A percentile compares a stretch with the other conserved stretches of the same genome.
These are phyloP conservation scores for Lynx canadensis DNA, from an alignment of 2,113 vertebrate species.

Conservation along the genomic window DNA sequence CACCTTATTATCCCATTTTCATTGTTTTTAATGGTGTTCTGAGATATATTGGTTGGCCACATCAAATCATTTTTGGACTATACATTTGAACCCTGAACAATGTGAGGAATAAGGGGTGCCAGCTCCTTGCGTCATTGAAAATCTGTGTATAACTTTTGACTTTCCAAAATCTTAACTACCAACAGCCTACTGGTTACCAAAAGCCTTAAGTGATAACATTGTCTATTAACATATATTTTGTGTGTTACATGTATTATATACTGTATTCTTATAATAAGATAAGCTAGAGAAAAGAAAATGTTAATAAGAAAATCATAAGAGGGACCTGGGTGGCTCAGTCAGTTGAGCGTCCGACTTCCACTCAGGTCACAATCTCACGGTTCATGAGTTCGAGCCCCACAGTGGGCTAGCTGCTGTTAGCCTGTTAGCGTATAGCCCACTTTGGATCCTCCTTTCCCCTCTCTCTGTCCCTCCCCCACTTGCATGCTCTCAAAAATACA, in stretches of 20 bases:
- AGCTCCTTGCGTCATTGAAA: not conserved
- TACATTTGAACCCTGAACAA: not conserved
- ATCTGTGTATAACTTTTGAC: not conserved
- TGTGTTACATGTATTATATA: not conserved
- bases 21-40: not conserved
- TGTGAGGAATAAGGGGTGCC: not conserved
- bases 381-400: too few species aligned
- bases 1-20: not conserved
- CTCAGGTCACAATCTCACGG: too few species aligned
- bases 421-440: too few species aligned
- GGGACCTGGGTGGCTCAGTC: too few species aligned
- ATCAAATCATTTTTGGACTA: not conserved
- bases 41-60: not conserved
- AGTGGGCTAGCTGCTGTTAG: too few species aligned
- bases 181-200: not conserved
- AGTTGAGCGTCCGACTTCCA: too few species aligned
- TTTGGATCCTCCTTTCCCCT: too few species aligned
- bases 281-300: not conserved
- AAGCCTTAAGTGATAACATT: not conserved
- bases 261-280: not conserved
- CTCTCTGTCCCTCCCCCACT: too few species aligned
- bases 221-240: not conserved
- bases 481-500: too few species aligned
- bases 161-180: not conserved
- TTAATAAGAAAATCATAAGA: not conserved